Base-by-base conservation (phyloP, 2,797 vertebrate genomes). In the Myiothlypis chrysogaster region DNA sequence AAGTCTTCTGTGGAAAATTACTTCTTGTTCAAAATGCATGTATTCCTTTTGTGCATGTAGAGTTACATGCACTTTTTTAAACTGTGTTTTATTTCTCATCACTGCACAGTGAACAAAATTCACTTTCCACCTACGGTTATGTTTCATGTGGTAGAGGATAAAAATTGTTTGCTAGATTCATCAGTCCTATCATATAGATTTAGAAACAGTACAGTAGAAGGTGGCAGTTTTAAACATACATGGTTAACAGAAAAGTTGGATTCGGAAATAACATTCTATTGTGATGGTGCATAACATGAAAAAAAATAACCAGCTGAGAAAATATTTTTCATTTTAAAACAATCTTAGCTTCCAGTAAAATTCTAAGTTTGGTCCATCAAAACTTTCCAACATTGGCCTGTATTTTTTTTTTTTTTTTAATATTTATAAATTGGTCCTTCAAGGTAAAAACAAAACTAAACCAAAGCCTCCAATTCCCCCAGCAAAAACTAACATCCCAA, bases 1-100 rank as follows among this genome's bases (percentile, higher is more conserved):
- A 70, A 41, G 14, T 50, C 70, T 87, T 70, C 70, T 39, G 27
- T 77, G 35, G 75, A 90, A 92, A 93, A 90, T 70, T 61, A 47
- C 11, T 82, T 90, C 50, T 89, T 84, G 34, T 21, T 72, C 47
- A 69, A 68, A 94, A 61, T 35, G 47, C 12, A 41, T 15, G 11
- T 35, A 65, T 75, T 78, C 12, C 5, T 84, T 87, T 61, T 59
- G 41, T 79, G 27, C n/a, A 37, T 66, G 34, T 84, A n/a, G 50
- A 84, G 24, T 76, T 84, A 71, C 9, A 18, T 24, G 9, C 7
- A 24, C n/a, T 93, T 88, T 71, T 72, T 39, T 34, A 6, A 82
- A 43, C 65, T 27, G 9, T 56, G 34, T 90, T 88, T 90, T 88
- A 80, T 81, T 94, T 90, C 46, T 92, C 44, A 24, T 84, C 32